Evolutionary conservation across 2,888 invertebrate species (phyloP).

Genomic region (Taphrorychus bicolor): DNA sequence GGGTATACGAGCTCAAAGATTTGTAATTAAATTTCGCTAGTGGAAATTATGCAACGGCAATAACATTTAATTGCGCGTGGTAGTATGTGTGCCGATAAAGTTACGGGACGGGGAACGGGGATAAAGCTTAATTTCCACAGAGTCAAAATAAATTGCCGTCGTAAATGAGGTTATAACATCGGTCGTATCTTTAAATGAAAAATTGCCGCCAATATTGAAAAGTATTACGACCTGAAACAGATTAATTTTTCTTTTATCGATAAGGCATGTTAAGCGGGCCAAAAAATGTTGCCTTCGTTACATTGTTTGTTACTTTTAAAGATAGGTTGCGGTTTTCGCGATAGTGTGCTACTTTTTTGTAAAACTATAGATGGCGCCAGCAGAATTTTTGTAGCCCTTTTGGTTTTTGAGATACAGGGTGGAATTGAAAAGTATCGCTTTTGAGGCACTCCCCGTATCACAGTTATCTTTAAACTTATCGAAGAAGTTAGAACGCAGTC

Average conservation of each 20-base stretch:
- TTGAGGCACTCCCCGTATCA: too few species aligned
- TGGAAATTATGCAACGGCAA: slow-evolving; percentile 2
- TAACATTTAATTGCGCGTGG: background rate
- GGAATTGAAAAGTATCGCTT: too few species aligned
- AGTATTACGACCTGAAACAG: background rate
- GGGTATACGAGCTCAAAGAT: background rate
- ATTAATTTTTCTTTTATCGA: background rate
- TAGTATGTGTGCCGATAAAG: background rate
- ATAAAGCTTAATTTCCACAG: background rate
- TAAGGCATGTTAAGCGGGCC: too few species aligned
- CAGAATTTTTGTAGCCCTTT: too few species aligned
- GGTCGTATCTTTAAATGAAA: background rate
- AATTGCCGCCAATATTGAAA: background rate
- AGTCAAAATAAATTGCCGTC: background rate
- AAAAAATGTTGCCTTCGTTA: too few species aligned
- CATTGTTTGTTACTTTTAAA: too few species aligned
- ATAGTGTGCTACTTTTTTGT: too few species aligned
- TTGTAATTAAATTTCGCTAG: slow-evolving; percentile 1
- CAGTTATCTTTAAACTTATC: too few species aligned
- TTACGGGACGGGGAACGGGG: background rate
- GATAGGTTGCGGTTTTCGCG: too few species aligned
- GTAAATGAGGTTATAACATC: background rate
- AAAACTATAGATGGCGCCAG: too few species aligned
- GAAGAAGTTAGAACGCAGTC: too few species aligned
- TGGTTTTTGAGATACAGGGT: too few species aligned